These are phyloP conservation scores for Corythoichthys intestinalis DNA, from an alignment of 2,113 vertebrate genomes.

Conservation along the genomic window DNA sequence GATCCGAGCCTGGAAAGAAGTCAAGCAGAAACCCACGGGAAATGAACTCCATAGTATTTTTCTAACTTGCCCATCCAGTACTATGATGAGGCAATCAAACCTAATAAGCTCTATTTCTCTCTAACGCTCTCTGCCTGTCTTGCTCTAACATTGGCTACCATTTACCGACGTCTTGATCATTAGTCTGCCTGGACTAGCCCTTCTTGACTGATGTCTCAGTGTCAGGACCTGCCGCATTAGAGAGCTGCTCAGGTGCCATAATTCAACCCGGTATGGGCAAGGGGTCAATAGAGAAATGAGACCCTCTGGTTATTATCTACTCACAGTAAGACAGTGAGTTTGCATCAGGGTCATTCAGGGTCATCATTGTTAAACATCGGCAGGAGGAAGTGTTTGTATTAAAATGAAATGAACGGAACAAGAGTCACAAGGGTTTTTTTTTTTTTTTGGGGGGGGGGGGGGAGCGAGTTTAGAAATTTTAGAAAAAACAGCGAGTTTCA, in stretches of 20 bases:
- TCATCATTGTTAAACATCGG: constrained; percentile 45
- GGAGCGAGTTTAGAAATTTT: constrained; percentile 18
- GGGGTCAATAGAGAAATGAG: constrained; percentile 66
- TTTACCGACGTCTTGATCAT: constrained; percentile 67
- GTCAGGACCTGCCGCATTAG: constrained; percentile 58
- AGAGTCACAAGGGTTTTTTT: constrained; percentile 44
- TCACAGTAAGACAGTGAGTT: constrained; percentile 58
- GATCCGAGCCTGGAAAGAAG: constrained; percentile 54
- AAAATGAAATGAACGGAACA: constrained; percentile 47
- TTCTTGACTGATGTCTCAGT: constrained; percentile 60
- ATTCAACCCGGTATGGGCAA: constrained; percentile 61
- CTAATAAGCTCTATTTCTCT: constrained; percentile 45
- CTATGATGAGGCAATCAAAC: constrained; percentile 55
- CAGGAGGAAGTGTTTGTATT: constrained; percentile 32
- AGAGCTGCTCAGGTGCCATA: constrained; percentile 58
- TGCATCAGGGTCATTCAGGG: constrained; percentile 51
- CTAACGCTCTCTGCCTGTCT: constrained; percentile 12
- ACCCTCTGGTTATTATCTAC: constrained; percentile 58
- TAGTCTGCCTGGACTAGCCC: constrained; percentile 50
- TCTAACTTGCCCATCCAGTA: constrained; percentile 38
- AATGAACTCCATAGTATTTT: constrained; percentile 57
- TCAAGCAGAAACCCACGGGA: constrained; percentile 52
- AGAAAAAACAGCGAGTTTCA: neutral
- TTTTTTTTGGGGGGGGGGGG: constrained; percentile 2
- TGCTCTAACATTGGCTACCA: constrained; percentile 56